Conservation (phyloP, 2,888 invertebrate genomes). For the Tortrix viridana region DNA sequence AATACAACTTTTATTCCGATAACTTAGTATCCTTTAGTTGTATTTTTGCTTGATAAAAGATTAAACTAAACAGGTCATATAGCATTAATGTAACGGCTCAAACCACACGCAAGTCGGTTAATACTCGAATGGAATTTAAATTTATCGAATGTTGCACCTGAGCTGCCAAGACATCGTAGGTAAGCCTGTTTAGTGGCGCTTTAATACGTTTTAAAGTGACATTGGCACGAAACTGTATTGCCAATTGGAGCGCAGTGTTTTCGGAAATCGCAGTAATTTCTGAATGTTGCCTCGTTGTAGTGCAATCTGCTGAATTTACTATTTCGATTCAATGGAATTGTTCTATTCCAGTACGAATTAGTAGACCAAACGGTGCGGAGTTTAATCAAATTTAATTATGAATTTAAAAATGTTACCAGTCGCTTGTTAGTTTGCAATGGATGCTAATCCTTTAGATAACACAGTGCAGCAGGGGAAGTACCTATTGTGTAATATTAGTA, state of each 20-base stretch:
- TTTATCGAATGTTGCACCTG: conserved; percentile 23
- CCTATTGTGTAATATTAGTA: not conserved
- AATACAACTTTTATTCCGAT: not conserved
- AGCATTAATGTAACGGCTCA: conserved; percentile 21
- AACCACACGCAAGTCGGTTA: conserved; percentile 18
- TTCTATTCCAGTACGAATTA: not conserved
- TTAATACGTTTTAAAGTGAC: conserved; percentile 10
- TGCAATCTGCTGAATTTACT: not conserved
- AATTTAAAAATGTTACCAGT: not conserved
- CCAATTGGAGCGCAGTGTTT: conserved; percentile 7
- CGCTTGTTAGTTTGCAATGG: too few species aligned
- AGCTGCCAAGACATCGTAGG: conserved; percentile 7
- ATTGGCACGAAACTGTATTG: conserved; percentile 6
- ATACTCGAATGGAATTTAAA: conserved; percentile 24
- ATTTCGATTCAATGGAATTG: not conserved
- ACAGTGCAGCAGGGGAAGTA: too few species aligned
- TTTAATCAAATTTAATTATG: not conserved
- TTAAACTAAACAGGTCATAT: conserved; percentile 4
- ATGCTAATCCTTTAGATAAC: too few species aligned
- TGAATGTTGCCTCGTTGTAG: not conserved
- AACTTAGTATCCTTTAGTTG: not conserved
- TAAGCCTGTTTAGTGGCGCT: conserved; percentile 7
- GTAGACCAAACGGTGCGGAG: not conserved
- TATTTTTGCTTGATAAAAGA: conserved; percentile 8
- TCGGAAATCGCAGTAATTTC: not conserved